A percentile compares a stretch with the other conserved stretches of the same genome.
Evolutionary conservation across 2,888 invertebrate genomes (phyloP).

Genomic region (Cephus pygmeus): DNA sequence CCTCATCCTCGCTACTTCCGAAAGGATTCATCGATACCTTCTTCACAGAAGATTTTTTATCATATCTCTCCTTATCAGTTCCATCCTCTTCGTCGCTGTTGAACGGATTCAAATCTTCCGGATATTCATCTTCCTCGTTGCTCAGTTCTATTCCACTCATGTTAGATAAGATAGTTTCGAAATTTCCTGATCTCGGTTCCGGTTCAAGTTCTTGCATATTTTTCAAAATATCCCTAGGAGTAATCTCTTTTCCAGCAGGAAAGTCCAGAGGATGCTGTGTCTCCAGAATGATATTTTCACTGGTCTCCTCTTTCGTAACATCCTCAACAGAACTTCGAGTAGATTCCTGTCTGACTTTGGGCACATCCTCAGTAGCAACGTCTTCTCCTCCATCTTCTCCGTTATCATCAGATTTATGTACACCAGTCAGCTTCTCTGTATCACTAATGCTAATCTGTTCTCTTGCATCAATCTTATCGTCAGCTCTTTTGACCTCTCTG

Average conservation of each 20-base stretch:
- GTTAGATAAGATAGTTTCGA: constrained; percentile 26
- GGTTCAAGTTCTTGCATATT: constrained; percentile 18
- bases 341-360: background rate
- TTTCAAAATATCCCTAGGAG: constrained; percentile 10
- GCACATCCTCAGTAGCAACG: background rate
- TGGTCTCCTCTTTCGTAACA: background rate
- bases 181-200: background rate
- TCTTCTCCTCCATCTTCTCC: constrained; percentile 8
- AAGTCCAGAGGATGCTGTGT: background rate
- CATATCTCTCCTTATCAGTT: constrained; percentile 50
- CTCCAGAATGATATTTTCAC: constrained; percentile 2
- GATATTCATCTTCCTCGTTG: constrained; percentile 69
- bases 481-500: background rate
- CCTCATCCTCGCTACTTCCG: constrained; percentile 72
- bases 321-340: background rate
- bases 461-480: background rate
- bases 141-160: constrained; percentile 37
- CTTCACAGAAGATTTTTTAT: constrained; percentile 16
- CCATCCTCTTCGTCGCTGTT: constrained; percentile 77
- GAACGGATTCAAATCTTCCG: constrained; percentile 87
- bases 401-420: background rate
- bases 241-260: constrained; percentile 1
- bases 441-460: background rate
- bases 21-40: constrained; percentile 74
- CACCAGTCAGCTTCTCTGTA: background rate